Evolutionary conservation across 2,113 vertebrate species (phyloP).

Genomic region (Dermatemys mawii): DNA sequence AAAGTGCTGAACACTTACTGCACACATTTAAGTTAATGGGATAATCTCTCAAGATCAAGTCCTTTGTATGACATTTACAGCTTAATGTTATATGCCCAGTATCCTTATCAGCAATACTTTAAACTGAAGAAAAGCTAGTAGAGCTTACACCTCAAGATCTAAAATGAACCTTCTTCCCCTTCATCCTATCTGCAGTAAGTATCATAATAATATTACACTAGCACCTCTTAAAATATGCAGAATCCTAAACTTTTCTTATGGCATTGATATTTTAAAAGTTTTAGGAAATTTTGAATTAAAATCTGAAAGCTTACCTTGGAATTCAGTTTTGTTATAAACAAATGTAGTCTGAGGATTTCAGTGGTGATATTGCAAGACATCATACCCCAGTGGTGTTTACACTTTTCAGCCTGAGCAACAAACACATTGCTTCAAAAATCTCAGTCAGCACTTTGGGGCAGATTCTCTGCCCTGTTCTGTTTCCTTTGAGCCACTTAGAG

Average conservation of each 20-base stretch:
- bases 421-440: neutral
- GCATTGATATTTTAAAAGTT: neutral
- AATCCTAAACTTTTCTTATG: neutral
- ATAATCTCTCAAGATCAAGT: neutral
- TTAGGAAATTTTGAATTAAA: neutral
- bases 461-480: neutral
- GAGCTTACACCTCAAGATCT: constrained; percentile 12
- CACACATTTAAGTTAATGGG: neutral
- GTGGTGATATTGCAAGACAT: neutral
- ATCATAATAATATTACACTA: constrained; percentile 27
- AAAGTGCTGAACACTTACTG: neutral
- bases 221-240: neutral
- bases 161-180: neutral
- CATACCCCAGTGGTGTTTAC: fast-evolving
- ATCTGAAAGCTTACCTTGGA: neutral
- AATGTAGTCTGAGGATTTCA: fast-evolving
- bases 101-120: neutral
- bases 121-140: neutral
- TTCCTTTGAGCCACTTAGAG: neutral
- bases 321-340: neutral
- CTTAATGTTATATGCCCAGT: neutral
- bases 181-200: constrained; percentile 26
- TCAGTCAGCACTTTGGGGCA: fast-evolving
- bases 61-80: neutral
- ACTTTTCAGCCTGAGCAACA: neutral